A percentile compares a stretch with the other conserved stretches of the same genome.
These are phyloP conservation scores for Agriopis marginaria DNA, from an alignment of 2,888 invertebrate genomes.

Conservation along the genomic window DNA sequence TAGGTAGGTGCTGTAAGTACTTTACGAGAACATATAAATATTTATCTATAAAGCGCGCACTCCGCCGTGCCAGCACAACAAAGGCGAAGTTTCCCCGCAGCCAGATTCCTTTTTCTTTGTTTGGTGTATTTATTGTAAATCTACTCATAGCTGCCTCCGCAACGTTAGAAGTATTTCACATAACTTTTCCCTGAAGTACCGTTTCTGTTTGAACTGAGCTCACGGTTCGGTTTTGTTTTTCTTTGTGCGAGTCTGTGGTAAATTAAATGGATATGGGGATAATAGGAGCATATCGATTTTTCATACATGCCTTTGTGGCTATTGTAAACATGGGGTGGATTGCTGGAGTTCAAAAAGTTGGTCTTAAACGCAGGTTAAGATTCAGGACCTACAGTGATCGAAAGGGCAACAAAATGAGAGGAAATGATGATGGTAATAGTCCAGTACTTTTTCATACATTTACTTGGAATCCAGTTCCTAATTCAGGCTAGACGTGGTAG, in stretches of 20 bases:
- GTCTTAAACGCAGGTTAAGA: no score
- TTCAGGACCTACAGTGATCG: no score
- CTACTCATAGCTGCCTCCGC: slow-evolving; percentile 81
- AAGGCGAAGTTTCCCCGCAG: slow-evolving; percentile 83
- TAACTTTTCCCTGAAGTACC: slow-evolving; percentile 75
- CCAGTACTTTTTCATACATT: no score
- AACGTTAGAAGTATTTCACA: slow-evolving; percentile 82
- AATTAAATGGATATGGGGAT: slow-evolving; percentile 38
- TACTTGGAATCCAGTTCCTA: no score
- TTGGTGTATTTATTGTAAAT: slow-evolving; percentile 86
- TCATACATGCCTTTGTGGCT: slow-evolving; percentile 4
- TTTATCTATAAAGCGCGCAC: slow-evolving; percentile 56
- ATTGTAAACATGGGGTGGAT: neutral
- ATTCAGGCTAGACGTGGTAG: no score
- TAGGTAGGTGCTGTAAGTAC: slow-evolving; percentile 2
- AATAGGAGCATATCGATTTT: slow-evolving; percentile 32
- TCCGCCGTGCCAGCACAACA: slow-evolving; percentile 61
- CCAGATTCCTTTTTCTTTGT: slow-evolving; percentile 85
- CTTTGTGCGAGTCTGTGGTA: slow-evolving; percentile 39
- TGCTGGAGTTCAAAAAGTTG: neutral
- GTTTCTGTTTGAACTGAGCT: slow-evolving; percentile 45
- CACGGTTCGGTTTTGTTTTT: slow-evolving; percentile 42
- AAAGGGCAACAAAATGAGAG: no score
- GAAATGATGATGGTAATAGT: no score
- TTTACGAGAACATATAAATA: slow-evolving; percentile 46